These are phyloP conservation scores for Eriosoma lanigerum DNA, from an alignment of 1,140 invertebrate species.

Conservation along the genomic window DNA sequence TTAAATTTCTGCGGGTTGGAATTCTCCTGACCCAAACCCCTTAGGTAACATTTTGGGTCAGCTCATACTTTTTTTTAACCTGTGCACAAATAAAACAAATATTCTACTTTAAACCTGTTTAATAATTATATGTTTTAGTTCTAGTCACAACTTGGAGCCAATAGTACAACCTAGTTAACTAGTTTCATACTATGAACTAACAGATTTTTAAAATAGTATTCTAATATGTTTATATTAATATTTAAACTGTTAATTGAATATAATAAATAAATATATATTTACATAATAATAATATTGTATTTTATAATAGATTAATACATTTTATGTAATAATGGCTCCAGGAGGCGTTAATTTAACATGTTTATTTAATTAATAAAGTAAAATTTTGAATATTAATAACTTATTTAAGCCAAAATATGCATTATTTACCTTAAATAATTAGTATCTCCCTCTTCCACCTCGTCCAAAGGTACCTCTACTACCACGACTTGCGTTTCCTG, in stretches of 20 bases:
- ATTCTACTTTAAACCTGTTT: conserved; percentile 41
- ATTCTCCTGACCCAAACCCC: conserved; percentile 47
- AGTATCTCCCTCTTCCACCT: conserved; percentile 47
- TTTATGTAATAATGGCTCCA: conserved; percentile 45
- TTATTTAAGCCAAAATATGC: neutral
- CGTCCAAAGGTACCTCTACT: conserved; percentile 25
- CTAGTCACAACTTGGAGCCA: conserved; percentile 37
- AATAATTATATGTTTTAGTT: neutral
- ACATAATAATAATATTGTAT: too few relatives aligned
- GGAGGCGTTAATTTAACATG: conserved; percentile 11
- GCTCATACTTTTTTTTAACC: conserved; percentile 49
- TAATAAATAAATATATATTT: too few relatives aligned
- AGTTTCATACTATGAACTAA: neutral
- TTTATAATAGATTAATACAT: too few relatives aligned
- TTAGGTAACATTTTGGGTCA: conserved; percentile 43
- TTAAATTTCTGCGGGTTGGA: conserved; percentile 48
- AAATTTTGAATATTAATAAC: conserved; percentile 7
- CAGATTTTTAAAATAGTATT: too few relatives aligned
- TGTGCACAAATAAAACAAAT: conserved; percentile 51
- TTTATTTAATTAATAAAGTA: neutral
- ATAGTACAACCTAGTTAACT: conserved; percentile 4
- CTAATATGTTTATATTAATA: too few relatives aligned
- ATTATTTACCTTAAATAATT: conserved; percentile 5
- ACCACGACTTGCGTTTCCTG: conserved; percentile 46
- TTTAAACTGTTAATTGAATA: too few relatives aligned